These are phyloP conservation scores for Cottus gobio DNA, from an alignment of 2,113 vertebrate genomes.

Conservation along the genomic window DNA sequence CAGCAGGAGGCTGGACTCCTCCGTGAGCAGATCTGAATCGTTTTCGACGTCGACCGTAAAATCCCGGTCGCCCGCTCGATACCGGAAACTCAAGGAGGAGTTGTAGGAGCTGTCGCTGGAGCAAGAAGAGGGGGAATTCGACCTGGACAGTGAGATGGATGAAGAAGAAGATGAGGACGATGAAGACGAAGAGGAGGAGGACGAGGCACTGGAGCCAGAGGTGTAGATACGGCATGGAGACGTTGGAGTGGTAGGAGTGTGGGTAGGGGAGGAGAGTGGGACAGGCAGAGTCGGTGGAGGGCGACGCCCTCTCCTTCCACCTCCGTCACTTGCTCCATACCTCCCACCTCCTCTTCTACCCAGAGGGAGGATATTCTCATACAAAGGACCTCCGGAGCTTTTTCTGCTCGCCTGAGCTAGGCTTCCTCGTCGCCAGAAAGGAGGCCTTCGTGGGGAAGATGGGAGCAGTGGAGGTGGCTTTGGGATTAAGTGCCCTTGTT, in stretches of 20 bases:
- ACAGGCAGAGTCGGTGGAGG: constrained; percentile 81
- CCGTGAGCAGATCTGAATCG: constrained; percentile 82
- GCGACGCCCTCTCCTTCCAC: constrained; percentile 75
- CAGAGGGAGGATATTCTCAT: constrained; percentile 84
- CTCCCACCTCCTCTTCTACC: constrained; percentile 85
- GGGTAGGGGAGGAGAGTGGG: constrained; percentile 80
- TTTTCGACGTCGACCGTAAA: constrained; percentile 71
- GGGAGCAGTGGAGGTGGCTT: constrained; percentile 74
- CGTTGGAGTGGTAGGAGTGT: constrained; percentile 81
- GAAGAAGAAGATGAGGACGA: constrained; percentile 81
- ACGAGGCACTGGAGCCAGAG: constrained; percentile 81
- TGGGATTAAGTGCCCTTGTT: constrained; percentile 70
- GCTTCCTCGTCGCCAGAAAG: constrained; percentile 82
- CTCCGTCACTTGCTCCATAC: constrained; percentile 75
- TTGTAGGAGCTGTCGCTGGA: constrained; percentile 80
- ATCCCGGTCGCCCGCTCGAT: constrained; percentile 73
- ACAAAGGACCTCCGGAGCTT: constrained; percentile 78
- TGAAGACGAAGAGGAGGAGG: constrained; percentile 79
- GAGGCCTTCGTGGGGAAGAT: constrained; percentile 78
- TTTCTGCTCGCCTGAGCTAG: constrained; percentile 79
- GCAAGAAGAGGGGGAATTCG: constrained; percentile 80
- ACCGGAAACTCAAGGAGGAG: constrained; percentile 83
- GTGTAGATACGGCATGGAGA: constrained; percentile 81
- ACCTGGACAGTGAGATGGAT: constrained; percentile 79
- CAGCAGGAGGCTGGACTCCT: constrained; percentile 84